Base-by-base conservation (phyloP, 2,113 vertebrate genomes). In the Zosterops borbonicus region DNA sequence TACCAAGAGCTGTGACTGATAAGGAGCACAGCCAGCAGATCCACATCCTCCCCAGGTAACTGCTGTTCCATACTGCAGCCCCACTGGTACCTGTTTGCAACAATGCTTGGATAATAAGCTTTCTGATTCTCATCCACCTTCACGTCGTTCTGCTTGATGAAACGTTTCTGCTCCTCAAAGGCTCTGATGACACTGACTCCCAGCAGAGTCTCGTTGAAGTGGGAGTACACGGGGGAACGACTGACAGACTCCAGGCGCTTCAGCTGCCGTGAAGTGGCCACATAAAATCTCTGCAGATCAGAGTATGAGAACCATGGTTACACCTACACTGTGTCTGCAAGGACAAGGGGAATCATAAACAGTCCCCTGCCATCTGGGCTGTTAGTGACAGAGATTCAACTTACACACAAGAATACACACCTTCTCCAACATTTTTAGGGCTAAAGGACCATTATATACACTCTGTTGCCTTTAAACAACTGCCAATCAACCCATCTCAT, bases 111-210 rank as follows among this genome's bases (percentile, higher is more conserved):
- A 82, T 98, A 99, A 84, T 99, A 99, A 33, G 99, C 99, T 95
- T 98, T 99, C 98, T 99, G 99, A 93, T 99, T 99, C 92, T 99
- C 98, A 78, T 99, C 99, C 92, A 99, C 99, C 31, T 98, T 98
- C 63, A 92, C 64, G 96, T 99, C 99, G 0, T 98, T 99, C 96
- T 99, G 98, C 22, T 11, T 65, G 89, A 99, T 99, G 87, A 99
- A 99, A 21, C 99, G 98, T 1, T 98, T 89, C 97, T 99, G 98
- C 64, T 99, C 99, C 22, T 98, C 97, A 4, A 99, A 99, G 83
- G 99, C 99, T 5, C 99, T 97, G 94, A 99, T 99, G 67, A 99
- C 98, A 0, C 98, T 99, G 81, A 99, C 99, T 0, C 99, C 99
- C 97, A 99, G 97, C 49, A 99, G 96, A 0, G 99, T 99, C 96